A percentile compares a stretch with the other conserved stretches of the same genome.
Evolutionary conservation across 2,113 vertebrate genomes (phyloP).

Genomic region (Heptranchias perlo): DNA sequence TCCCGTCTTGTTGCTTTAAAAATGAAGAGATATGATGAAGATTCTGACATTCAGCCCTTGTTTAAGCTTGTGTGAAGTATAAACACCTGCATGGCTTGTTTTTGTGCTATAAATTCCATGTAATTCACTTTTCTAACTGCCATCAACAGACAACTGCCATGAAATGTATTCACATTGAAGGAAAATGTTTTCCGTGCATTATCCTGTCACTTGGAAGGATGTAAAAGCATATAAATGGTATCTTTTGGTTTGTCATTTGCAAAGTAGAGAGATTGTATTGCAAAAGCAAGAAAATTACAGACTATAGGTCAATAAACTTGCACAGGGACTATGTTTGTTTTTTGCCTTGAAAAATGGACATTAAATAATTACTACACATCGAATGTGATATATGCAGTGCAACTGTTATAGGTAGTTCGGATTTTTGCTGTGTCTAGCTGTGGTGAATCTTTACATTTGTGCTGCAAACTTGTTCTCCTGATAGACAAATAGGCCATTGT

Average conservation of each 20-base stretch:
- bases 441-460: background rate
- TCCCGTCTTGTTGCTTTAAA: background rate
- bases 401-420: background rate
- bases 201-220: background rate
- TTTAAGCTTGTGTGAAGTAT: too few species aligned
- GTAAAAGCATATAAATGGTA: background rate
- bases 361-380: background rate
- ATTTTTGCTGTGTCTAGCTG: background rate
- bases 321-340: background rate
- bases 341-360: background rate
- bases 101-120: too few species aligned
- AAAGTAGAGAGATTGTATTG: background rate
- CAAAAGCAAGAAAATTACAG: background rate
- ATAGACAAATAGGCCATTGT: background rate
- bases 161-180: background rate
- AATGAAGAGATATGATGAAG: background rate
- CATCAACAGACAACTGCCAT: background rate
- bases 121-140: background rate
- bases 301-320: background rate
- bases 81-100: too few species aligned
- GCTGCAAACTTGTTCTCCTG: background rate
- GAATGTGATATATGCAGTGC: background rate
- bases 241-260: background rate
- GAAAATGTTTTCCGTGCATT: background rate
- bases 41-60: too few species aligned